Conservation (phyloP, 2,888 invertebrate species). For the Melanargia galathea region DNA sequence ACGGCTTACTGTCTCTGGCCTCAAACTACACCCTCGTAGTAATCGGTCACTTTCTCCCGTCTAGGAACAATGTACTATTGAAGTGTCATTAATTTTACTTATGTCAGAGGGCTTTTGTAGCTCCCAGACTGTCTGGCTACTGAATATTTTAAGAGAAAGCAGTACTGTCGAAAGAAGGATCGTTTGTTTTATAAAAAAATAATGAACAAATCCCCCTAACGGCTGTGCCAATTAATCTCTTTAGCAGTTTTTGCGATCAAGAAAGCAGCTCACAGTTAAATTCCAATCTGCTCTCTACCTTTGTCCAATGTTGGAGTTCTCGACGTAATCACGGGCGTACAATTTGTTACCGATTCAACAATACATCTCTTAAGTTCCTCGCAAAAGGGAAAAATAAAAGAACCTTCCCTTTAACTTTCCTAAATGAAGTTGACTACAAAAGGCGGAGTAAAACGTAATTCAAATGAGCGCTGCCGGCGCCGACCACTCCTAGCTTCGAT, state of each 20-base stretch:
- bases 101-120: no score
- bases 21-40: no score
- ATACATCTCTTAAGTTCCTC: slow-evolving; percentile 78
- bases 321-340: slow-evolving; percentile 74
- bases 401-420: slow-evolving; percentile 71
- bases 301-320: slow-evolving; percentile 55
- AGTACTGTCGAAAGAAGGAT: neutral
- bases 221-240: slow-evolving; percentile 42
- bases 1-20: no score
- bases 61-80: no score
- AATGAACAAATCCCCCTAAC: slow-evolving; percentile 32
- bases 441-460: slow-evolving; percentile 74
- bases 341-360: slow-evolving; percentile 81
- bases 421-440: slow-evolving; percentile 82
- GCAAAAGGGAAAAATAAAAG: slow-evolving; percentile 66
- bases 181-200: slow-evolving; percentile 25
- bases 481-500: slow-evolving; percentile 71
- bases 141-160: slow-evolving; percentile 16
- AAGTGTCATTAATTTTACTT: slow-evolving; percentile 17
- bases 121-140: slow-evolving; percentile 16
- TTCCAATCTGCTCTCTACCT: slow-evolving; percentile 65
- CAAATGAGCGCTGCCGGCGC: slow-evolving; percentile 69
- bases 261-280: slow-evolving; percentile 51
- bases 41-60: no score
- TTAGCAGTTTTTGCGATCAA: slow-evolving; percentile 49